Conservation (phyloP, 1,140 invertebrate genomes). For the Sesamia nonagrioides region DNA sequence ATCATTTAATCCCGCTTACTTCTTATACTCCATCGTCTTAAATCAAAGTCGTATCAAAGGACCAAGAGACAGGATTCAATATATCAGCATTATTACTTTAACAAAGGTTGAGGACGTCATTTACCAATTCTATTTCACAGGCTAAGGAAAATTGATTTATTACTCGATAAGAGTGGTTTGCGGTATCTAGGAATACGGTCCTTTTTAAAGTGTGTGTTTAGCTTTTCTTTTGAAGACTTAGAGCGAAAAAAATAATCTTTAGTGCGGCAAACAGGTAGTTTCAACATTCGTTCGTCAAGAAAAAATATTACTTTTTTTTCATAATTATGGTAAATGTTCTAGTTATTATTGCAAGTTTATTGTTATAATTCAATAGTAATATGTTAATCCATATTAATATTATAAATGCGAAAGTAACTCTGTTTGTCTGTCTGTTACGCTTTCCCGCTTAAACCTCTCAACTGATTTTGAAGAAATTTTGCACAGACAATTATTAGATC, state of each 20-base stretch:
- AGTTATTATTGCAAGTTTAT: too few species aligned
- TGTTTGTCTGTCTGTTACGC: too few species aligned
- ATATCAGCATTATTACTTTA: constrained; percentile 50
- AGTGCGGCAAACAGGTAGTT: too few species aligned
- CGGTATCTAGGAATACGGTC: constrained; percentile 20
- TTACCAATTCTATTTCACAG: constrained; percentile 48
- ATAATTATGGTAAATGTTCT: too few species aligned
- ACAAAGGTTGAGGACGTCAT: constrained; percentile 48
- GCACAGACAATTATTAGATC: too few species aligned
- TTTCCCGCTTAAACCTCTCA: too few species aligned
- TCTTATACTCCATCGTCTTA: background rate
- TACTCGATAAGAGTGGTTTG: constrained; percentile 4
- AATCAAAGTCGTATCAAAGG: constrained; percentile 12
- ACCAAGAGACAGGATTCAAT: constrained; percentile 30
- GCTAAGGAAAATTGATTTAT: constrained; percentile 48
- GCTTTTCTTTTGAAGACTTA: constrained; percentile 17
- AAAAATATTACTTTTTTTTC: background rate
- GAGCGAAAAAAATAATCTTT: background rate
- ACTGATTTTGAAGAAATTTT: too few species aligned
- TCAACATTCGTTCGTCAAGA: background rate
- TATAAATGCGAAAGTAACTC: too few species aligned
- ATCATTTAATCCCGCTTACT: background rate
- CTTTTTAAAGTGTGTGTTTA: constrained; percentile 3
- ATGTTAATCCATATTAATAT: too few species aligned
- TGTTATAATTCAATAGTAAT: too few species aligned